Percentiles rank a stretch among this genome's conserved stretches.
Conservation (phyloP, 2,888 invertebrate genomes). For the Ametastegia equiseti region DNA sequence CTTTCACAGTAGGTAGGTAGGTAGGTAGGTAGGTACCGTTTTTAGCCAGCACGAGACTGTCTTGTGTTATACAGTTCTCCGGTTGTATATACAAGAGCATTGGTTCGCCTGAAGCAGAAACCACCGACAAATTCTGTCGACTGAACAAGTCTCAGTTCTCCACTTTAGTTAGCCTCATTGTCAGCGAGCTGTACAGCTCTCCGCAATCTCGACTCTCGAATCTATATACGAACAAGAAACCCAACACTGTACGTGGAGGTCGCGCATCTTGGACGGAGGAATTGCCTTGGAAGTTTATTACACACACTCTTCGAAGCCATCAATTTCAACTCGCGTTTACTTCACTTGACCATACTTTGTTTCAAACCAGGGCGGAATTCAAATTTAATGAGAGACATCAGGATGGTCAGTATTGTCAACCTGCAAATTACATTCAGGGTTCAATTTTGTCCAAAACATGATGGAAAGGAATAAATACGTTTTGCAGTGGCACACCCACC, state of each 20-base stretch:
- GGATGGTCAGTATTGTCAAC: too few species aligned
- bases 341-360: neutral
- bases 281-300: constrained; percentile 32
- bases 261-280: neutral
- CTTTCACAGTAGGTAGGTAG: neutral
- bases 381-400: too few species aligned
- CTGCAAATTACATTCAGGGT: too few species aligned
- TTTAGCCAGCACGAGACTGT: neutral
- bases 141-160: constrained; percentile 5
- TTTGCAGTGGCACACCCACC: too few species aligned
- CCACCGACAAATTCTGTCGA: constrained; percentile 13
- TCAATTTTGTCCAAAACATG: too few species aligned
- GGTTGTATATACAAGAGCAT: too few species aligned
- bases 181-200: constrained; percentile 8
- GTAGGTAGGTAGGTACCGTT: neutral
- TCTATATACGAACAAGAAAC: constrained; percentile 25
- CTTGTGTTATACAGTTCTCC: neutral
- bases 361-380: too few species aligned
- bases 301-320: neutral
- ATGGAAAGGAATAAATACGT: too few species aligned
- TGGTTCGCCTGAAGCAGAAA: neutral
- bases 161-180: constrained; percentile 30
- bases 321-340: neutral
- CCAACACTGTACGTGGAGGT: constrained; percentile 19
- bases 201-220: constrained; percentile 36